Base-by-base conservation (phyloP, 1,140 invertebrate genomes). In the Listronotus bonariensis region DNA sequence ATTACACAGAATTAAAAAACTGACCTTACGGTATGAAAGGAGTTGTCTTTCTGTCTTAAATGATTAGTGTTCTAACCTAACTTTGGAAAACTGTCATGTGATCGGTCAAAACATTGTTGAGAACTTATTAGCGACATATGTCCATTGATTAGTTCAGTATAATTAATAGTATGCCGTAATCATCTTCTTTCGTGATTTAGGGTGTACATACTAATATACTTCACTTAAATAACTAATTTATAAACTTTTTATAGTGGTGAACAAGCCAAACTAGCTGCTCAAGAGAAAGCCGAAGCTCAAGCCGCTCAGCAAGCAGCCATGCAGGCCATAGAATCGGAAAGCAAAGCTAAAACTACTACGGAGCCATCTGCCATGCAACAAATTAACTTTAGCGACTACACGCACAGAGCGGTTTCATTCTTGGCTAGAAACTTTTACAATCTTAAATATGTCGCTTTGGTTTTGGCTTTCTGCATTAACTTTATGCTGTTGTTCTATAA, bases 381-480 rank as follows among this genome's bases (percentile, higher is more conserved):
- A 79, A 88, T 95, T 60, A 91, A 95, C 76, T 85, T 95, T 58
- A 90, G 90, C 0, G 85, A 89, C 53, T 95, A 95, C 77, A 88
- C 88, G 0, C 88, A 91, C 54, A 84, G 91, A n/a, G 85, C 89
- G 0, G 89, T 95, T 10, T 97, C 96, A 64, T 96, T 98, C 81
- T 83, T 99, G 65, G 97, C 98, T 3, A 84, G 97, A 48, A 99
- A 99, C 80, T 99, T 99, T 82, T 99, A 99, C 84, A 99, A 94
- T 76, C 84, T 99, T 68, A 99, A 99, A 85, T 96, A 96, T 73
- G 88, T 95, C 32, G 97, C 97, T 15, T 81, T 99, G 46, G 89
- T 95, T 15, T 83, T 99, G 63, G 97, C 97, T 43, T 99, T 99
- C 82, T 89, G 91, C 74, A 99, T 99, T 79, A 99, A 99, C 81